Evolutionary conservation across 2,113 vertebrate species (phyloP), one percentile per base, ranked within the genome.

Genomic region (Gymnorhina tibicen): DNA sequence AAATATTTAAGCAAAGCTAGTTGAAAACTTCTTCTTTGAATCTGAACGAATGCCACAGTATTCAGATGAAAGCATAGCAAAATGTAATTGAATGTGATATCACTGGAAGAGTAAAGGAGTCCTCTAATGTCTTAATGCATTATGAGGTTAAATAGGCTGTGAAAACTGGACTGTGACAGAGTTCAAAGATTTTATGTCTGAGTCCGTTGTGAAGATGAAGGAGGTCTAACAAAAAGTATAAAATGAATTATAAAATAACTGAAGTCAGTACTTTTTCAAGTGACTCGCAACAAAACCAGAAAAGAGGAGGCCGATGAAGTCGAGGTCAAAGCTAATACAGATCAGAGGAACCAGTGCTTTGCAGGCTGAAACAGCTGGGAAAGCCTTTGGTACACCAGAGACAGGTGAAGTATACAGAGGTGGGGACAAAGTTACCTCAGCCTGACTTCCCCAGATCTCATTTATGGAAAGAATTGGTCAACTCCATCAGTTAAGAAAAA

Each of bases 401-500:
- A 13, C 3, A 23, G 9, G 18, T 70, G 32, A 74, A 28, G 3
- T 21, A 10, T 53, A 26, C 0, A 1, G 28, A 60, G 8, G 32
- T 33, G 37, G 91, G 58, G 13, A 52, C 16, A 77, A 73, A 7
- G 7, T 55, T 39, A 75, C 26, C 41, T 68, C 24, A 39, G 15
- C 68, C 63, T 60, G 69, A 87, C n/a, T 85, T 75, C 33, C 44
- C 13, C 35, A 64, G 39, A 8, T n/a, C 26, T 90, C 41, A 32
- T 3, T 3, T 10, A 15, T 0, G 0, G 46, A 77, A 93, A 53
- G 14, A 63, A n/a, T 6, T 75, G 5, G 4, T 42, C 7, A 2
- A 76, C 8, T 69, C 28, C 41, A 62, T 12, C 56, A 47, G 14
- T 49, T 41, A 49, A 37, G 69, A 69, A 76, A 94, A 84, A 58